Evolutionary conservation across 1,140 invertebrate species (phyloP).

Genomic region (Megalonaias nervosa): DNA sequence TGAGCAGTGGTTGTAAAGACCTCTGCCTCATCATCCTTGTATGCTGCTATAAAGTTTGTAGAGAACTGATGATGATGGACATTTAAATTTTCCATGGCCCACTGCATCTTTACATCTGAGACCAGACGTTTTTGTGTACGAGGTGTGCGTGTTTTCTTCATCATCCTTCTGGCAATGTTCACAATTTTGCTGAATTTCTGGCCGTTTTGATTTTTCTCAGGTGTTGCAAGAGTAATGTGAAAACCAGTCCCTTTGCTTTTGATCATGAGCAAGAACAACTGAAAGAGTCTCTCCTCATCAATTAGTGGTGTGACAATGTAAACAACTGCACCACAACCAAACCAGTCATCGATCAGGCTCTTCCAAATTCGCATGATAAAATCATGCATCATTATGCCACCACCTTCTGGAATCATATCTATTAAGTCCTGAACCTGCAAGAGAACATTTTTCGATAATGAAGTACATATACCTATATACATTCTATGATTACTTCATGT

Average conservation of each 20-base stretch:
- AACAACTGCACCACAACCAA: constrained; percentile 61
- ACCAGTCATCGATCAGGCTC: constrained; percentile 65
- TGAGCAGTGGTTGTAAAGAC: constrained; percentile 65
- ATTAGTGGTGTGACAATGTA: constrained; percentile 65
- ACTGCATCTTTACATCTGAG: constrained; percentile 65
- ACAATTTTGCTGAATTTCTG: constrained; percentile 59
- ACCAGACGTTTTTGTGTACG: constrained; percentile 55
- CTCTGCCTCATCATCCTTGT: constrained; percentile 63
- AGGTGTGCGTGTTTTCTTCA: constrained; percentile 56
- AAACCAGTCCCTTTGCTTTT: constrained; percentile 67
- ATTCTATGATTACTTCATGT: too few relatives aligned
- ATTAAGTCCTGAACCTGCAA: constrained; percentile 65
- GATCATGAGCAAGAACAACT: constrained; percentile 64
- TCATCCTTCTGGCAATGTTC: constrained; percentile 56
- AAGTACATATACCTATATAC: not conserved
- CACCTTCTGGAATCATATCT: constrained; percentile 66
- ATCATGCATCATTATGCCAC: constrained; percentile 66
- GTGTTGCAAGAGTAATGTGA: constrained; percentile 51
- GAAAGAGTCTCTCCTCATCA: constrained; percentile 64
- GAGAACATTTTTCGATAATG: not conserved
- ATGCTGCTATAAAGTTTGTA: constrained; percentile 65
- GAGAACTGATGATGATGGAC: constrained; percentile 62
- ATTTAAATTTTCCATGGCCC: constrained; percentile 56
- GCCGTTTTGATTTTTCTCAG: constrained; percentile 49
- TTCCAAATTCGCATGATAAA: constrained; percentile 67